Base-by-base conservation (phyloP, 2,888 invertebrate species). In the Melikaiella ostensackeni region DNA sequence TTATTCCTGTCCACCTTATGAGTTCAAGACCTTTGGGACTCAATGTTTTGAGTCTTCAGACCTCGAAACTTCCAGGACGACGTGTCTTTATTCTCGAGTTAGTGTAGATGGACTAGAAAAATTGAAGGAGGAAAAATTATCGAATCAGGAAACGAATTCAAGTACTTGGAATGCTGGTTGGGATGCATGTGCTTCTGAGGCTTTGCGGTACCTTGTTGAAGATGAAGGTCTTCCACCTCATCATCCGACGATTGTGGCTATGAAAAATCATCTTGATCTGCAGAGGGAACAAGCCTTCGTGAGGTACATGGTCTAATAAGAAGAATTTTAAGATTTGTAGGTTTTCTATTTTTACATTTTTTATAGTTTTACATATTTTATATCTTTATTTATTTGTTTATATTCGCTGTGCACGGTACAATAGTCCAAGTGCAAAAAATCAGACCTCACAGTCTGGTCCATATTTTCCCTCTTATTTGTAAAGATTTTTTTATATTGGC, bases 201-300 rank as follows among this genome's bases (percentile, higher is more conserved):
- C 90, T 1, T 77, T 90, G 8, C 86, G 89, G 78, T 90, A 90
- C 79, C 87, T 90, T 75, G 84, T 89, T 11, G 89, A 90, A 79
- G 88, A 89, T 30, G 90, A 90, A 74, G 90, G 90, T 9, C 82
- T 90, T 24, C 85, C 88, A 24, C 84, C 84, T 30, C 86, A 88
- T 80, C 89, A 90, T 85, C 90, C 90, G n/a, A 89, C 89, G 24
- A 88, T 90, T 59, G 42, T 90, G 8, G 89, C 90, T 16, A 88
- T 90, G 88, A 90, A 88, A 81, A 88, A 81, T 79, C 89, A 90
- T 77, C 84, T 90, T 75, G 87, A 88, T 27, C 70, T 85, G 55
- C 90, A 90, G 77, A 87, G 88, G 79, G 88, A 87, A 78, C 86
- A 88, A 30, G 78, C 86, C 64, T 83, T 88, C 42, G 82, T 84